phyloP scores from a whole-genome alignment of 2,888 invertebrate genomes.

The Acanthosepion lycidas region DNA sequence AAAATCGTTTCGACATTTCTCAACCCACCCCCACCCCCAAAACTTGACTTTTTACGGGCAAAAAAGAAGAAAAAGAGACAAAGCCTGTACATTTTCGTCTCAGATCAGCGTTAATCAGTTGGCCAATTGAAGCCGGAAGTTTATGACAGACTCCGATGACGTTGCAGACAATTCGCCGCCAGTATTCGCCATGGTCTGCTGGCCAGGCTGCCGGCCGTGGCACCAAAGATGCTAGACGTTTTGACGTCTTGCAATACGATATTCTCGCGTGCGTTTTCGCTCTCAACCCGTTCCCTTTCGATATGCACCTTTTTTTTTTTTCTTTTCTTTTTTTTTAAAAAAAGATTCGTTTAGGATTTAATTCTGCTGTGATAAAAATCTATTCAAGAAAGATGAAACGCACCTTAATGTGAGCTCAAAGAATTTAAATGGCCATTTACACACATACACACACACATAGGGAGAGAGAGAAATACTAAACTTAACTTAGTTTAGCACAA shows the following conservation, averaged over 20 bases:
- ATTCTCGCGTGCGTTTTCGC: neutral
- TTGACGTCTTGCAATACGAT: conserved; percentile 8
- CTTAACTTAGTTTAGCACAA: too few relatives aligned
- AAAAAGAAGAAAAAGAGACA: neutral
- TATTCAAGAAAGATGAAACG: conserved; percentile 33
- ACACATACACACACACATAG: neutral
- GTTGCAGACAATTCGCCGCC: conserved; percentile 13
- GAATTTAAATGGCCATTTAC: neutral
- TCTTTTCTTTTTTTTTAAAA: too few relatives aligned
- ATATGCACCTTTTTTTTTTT: neutral
- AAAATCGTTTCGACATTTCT: neutral
- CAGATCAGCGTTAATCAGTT: conserved; percentile 21
- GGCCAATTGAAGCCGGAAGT: conserved; percentile 21
- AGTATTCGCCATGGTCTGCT: neutral
- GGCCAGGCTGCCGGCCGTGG: neutral
- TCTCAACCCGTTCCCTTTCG: neutral
- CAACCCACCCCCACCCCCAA: too few relatives aligned
- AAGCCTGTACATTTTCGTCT: neutral
- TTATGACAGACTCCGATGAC: neutral
- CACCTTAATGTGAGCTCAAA: neutral
- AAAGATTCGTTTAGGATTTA: conserved; percentile 24
- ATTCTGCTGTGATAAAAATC: neutral
- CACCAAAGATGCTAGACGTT: conserved; percentile 4
- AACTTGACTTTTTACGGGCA: too few relatives aligned
- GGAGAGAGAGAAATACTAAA: too few relatives aligned